Conservation (phyloP, 2,888 invertebrate genomes). For the Agrenia bidenticulata region DNA sequence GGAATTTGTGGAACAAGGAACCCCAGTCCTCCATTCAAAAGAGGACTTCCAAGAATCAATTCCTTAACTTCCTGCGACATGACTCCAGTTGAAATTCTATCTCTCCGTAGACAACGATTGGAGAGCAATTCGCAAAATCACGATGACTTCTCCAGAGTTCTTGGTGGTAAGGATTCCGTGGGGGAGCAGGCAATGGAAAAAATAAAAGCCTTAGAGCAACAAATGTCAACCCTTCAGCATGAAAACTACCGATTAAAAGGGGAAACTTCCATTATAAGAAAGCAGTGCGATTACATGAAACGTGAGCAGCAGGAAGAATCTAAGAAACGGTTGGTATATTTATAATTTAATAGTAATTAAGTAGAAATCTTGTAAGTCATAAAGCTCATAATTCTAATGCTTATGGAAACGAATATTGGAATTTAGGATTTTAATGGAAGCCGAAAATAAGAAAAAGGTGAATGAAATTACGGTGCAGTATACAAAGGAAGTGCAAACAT, state of each 20-base stretch:
- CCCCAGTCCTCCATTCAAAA: background rate
- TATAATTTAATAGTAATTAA: no score
- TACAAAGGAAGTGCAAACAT: no score
- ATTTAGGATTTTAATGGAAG: no score
- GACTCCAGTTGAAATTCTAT: background rate
- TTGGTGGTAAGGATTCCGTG: background rate
- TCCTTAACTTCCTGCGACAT: background rate
- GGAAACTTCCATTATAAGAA: background rate
- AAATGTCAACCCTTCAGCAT: background rate
- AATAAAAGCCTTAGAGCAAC: background rate
- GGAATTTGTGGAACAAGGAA: background rate
- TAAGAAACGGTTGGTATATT: background rate
- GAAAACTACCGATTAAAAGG: slow-evolving; percentile 6
- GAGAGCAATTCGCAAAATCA: background rate
- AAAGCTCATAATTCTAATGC: no score
- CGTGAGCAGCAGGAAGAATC: background rate
- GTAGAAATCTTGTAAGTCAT: no score
- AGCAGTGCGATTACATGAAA: background rate
- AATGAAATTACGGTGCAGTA: no score
- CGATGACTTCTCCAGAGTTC: background rate
- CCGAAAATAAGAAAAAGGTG: no score
- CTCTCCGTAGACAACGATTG: background rate
- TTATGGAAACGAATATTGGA: no score
- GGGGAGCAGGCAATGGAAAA: background rate
- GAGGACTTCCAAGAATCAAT: background rate